These are phyloP conservation scores for Nothocercus julius DNA, from an alignment of 2,113 vertebrate species.

Conservation along the genomic window DNA sequence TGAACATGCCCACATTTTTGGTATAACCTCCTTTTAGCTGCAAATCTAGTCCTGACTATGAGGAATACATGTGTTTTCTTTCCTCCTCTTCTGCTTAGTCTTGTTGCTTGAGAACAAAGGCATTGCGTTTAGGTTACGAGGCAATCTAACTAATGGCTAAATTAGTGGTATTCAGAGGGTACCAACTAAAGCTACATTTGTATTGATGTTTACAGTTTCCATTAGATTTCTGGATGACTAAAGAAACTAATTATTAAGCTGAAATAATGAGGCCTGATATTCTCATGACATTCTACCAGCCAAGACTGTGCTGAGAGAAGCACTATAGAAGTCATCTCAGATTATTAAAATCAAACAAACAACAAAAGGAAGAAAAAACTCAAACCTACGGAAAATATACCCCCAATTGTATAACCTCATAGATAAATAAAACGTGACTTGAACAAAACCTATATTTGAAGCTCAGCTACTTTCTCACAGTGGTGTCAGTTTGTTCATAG, in stretches of 20 bases:
- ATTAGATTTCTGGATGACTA: slow-evolving; percentile 45
- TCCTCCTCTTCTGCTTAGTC: background rate
- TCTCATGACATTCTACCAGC: background rate
- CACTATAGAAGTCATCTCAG: background rate
- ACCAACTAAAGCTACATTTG: slow-evolving; percentile 39
- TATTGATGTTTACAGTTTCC: slow-evolving; percentile 56
- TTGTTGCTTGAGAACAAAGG: slow-evolving; percentile 10
- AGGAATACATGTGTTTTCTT: background rate
- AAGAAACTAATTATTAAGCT: slow-evolving; percentile 37
- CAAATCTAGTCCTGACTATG: background rate
- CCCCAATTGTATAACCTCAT: background rate
- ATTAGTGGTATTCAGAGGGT: slow-evolving; percentile 29
- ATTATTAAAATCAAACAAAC: background rate
- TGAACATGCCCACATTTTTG: background rate
- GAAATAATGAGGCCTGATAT: slow-evolving; percentile 24
- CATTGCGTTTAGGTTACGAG: background rate
- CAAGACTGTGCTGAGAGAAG: background rate
- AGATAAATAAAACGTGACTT: slow-evolving; percentile 29
- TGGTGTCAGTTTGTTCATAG: background rate
- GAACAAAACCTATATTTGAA: background rate
- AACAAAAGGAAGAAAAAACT: background rate
- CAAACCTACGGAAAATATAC: background rate
- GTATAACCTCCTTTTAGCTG: background rate
- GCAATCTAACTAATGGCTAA: slow-evolving; percentile 42
- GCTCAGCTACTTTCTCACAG: background rate